A percentile compares a stretch with the other conserved stretches of the same genome.
phyloP scores from a whole-genome alignment of 1,140 invertebrate species.

The Ips typographus region DNA sequence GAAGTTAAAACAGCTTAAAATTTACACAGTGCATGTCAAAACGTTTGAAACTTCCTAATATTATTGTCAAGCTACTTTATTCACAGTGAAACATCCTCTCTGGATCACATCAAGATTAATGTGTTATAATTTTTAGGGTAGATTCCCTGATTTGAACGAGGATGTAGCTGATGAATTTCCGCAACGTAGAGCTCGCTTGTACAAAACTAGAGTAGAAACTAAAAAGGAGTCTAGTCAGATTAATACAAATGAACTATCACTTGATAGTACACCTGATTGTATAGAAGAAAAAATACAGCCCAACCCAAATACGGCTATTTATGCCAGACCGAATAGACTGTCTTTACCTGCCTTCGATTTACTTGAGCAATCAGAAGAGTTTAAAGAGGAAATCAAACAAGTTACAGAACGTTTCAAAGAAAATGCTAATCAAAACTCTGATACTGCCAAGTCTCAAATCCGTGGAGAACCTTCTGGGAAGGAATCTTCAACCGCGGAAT shows the following conservation, averaged over 20 bases:
- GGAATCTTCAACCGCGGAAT: conserved; percentile 60
- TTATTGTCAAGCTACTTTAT: no score
- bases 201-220: conserved; percentile 73
- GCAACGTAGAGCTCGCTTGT: conserved; percentile 63
- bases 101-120: no score
- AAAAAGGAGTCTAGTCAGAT: conserved; percentile 55
- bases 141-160: conserved; percentile 28
- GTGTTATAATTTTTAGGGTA: conserved; percentile 6
- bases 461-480: conserved; percentile 55
- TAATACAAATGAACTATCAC: conserved; percentile 25
- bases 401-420: conserved; percentile 59
- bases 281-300: conserved; percentile 29
- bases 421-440: background rate
- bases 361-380: conserved; percentile 68
- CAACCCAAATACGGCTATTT: conserved; percentile 24
- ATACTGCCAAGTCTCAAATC: conserved; percentile 3
- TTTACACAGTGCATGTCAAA: no score
- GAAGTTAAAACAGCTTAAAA: no score
- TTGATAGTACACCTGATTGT: conserved; percentile 4
- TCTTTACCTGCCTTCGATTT: conserved; percentile 60
- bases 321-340: conserved; percentile 48
- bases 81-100: no score
- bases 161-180: conserved; percentile 45
- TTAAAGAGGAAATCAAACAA: conserved; percentile 55
- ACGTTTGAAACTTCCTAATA: no score